Evolutionary conservation across 2,888 invertebrate species (phyloP).

Genomic region (Acanthoscelides obtectus): DNA sequence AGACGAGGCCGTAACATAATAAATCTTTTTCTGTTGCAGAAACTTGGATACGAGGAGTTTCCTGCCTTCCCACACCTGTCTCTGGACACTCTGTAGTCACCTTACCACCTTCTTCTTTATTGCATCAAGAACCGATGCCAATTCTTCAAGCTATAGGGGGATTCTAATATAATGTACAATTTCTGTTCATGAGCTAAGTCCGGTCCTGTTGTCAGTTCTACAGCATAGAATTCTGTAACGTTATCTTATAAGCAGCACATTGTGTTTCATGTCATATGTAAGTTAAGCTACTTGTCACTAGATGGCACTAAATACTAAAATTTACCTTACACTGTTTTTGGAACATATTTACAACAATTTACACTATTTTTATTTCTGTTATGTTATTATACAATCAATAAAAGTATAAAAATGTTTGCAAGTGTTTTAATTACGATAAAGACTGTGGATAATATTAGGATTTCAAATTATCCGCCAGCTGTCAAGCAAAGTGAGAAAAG

Average conservation of each 20-base stretch:
- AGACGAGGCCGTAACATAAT: no score
- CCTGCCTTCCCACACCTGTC: slow-evolving; percentile 58
- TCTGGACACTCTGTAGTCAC: slow-evolving; percentile 55
- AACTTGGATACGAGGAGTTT: slow-evolving; percentile 59
- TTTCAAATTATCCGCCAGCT: neutral
- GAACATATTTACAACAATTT: slow-evolving; percentile 13
- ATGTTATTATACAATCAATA: neutral
- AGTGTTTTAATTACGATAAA: neutral
- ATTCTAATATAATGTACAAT: neutral
- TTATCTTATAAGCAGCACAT: neutral
- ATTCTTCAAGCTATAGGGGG: neutral
- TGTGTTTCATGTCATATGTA: slow-evolving; percentile 4
- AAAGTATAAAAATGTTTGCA: neutral
- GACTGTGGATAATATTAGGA: neutral
- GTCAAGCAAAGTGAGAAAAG: neutral
- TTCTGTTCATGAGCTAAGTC: neutral
- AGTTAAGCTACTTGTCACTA: slow-evolving; percentile 9
- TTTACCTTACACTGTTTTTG: slow-evolving; percentile 14
- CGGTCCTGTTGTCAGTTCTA: neutral
- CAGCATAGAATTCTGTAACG: neutral
- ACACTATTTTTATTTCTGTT: slow-evolving; percentile 7
- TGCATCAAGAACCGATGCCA: neutral
- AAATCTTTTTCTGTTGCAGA: slow-evolving; percentile 28
- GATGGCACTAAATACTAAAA: slow-evolving; percentile 18
- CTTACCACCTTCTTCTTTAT: slow-evolving; percentile 40